phyloP scores from a whole-genome alignment of 2,888 invertebrate genomes.

The Trileptium ribeirensis region DNA sequence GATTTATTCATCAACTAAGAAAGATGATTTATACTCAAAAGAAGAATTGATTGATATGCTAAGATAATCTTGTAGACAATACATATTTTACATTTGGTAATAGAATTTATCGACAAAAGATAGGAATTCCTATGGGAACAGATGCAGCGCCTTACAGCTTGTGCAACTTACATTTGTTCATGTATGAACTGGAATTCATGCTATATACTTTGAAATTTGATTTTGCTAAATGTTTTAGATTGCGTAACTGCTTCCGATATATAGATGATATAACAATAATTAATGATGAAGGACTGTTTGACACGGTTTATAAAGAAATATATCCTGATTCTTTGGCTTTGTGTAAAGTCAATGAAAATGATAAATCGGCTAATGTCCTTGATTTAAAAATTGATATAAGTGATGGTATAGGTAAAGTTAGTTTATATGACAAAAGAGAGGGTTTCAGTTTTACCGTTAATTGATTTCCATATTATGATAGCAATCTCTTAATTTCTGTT shows the following conservation, averaged over 20 bases:
- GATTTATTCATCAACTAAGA: too few relatives aligned
- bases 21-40: too few relatives aligned
- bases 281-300: not conserved
- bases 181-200: not conserved
- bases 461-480: not conserved
- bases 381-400: not conserved
- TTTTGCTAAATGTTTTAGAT: not conserved
- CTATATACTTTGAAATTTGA: not conserved
- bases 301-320: not conserved
- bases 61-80: not conserved
- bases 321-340: not conserved
- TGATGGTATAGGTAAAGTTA: not conserved
- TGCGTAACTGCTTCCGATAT: not conserved
- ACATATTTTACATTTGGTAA: not conserved
- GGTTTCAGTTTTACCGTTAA: not conserved
- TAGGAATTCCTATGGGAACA: not conserved
- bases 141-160: not conserved
- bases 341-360: not conserved
- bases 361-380: not conserved
- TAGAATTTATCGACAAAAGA: not conserved
- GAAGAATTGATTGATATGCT: too few relatives aligned
- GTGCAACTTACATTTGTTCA: not conserved
- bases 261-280: not conserved
- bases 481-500: too few relatives aligned
- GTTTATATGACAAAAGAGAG: not conserved